These are phyloP conservation scores for Campoletis raptor DNA, from an alignment of 2,888 invertebrate species.

Conservation along the genomic window DNA sequence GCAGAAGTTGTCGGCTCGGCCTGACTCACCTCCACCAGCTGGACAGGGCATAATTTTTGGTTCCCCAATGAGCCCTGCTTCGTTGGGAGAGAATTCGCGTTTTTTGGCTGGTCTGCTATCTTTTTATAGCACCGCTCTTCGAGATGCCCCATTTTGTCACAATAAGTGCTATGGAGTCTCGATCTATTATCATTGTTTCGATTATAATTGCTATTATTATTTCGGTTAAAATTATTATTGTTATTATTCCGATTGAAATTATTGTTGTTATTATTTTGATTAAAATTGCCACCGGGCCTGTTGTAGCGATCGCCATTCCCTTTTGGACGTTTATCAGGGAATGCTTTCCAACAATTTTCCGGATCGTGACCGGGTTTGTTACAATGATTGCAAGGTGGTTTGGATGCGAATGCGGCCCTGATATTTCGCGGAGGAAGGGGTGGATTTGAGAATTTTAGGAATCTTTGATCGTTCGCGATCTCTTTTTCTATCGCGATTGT, in stretches of 20 bases:
- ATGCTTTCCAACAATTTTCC: slow-evolving; percentile 15
- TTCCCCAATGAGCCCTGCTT: neutral
- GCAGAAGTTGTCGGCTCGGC: neutral
- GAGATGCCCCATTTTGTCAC: neutral
- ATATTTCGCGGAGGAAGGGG: too few species aligned
- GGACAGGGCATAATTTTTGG: neutral
- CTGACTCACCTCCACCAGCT: neutral
- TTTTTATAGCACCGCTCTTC: neutral
- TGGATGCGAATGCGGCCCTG: too few species aligned
- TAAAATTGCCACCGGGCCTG: too few species aligned
- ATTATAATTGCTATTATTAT: too few species aligned
- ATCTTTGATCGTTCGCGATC: neutral
- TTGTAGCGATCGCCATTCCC: neutral
- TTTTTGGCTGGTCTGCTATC: neutral
- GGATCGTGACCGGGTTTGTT: neutral
- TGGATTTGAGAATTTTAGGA: too few species aligned
- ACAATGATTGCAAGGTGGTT: neutral
- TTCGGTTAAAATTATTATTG: neutral
- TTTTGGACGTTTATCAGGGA: neutral
- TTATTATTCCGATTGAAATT: too few species aligned
- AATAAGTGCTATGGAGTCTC: neutral
- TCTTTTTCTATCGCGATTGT: slow-evolving; percentile 32
- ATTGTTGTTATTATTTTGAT: too few species aligned
- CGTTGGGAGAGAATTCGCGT: neutral
- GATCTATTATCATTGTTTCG: neutral